These are phyloP conservation scores for Laticauda colubrina DNA, from an alignment of 2,113 vertebrate genomes.

Conservation along the genomic window DNA sequence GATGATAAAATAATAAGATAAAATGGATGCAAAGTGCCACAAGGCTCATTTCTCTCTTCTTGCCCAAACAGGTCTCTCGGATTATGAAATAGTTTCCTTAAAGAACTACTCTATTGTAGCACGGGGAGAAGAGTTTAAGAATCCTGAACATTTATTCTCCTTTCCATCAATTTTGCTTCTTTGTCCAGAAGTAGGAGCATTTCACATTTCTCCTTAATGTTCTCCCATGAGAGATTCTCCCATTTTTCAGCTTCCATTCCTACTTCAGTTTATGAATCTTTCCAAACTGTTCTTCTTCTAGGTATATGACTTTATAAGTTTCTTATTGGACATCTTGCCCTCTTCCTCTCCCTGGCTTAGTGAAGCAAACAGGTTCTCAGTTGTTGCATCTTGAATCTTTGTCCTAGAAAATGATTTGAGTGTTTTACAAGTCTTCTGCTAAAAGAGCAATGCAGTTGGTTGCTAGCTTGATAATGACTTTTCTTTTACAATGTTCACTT, in stretches of 20 bases:
- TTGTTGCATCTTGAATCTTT: not conserved
- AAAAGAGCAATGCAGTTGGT: not conserved
- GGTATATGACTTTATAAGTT: not conserved
- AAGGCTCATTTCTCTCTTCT: not conserved
- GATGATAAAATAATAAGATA: not conserved
- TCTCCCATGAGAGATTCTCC: not conserved
- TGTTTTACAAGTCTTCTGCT: not conserved
- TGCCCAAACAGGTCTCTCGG: not conserved
- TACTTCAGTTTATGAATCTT: not conserved
- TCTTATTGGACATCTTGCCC: not conserved
- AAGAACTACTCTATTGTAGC: not conserved
- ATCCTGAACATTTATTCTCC: not conserved
- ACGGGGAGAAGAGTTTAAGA: not conserved
- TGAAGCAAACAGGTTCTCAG: not conserved
- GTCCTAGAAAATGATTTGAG: not conserved
- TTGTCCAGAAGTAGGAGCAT: not conserved
- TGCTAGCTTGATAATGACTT: not conserved
- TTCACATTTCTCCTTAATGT: not conserved
- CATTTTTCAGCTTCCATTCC: not conserved
- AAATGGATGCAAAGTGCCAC: not conserved
- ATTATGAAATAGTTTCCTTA: not conserved
- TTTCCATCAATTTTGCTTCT: not conserved
- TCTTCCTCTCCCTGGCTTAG: not conserved
- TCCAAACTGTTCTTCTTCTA: not conserved
- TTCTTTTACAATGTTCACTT: not conserved